phyloP scores from a whole-genome alignment of 1,140 invertebrate species.

The Nephila pilipes region DNA sequence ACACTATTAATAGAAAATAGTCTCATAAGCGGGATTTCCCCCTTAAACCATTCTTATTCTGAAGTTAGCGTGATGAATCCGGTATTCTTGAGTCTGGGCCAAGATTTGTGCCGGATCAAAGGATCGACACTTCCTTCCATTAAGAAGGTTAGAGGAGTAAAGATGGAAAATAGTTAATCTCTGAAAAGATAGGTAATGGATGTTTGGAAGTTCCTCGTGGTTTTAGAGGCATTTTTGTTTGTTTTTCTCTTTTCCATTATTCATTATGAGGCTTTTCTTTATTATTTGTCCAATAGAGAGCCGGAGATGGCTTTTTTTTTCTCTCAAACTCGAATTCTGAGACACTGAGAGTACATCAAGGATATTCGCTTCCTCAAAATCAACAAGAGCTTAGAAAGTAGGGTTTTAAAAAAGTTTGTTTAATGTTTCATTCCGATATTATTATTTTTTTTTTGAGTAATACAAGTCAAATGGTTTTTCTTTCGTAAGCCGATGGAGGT shows the following conservation, averaged over 20 bases:
- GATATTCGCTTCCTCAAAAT: too few species aligned
- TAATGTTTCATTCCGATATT: too few species aligned
- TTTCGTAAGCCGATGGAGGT: too few species aligned
- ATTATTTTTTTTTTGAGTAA: too few species aligned
- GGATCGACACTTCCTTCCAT: constrained; percentile 75
- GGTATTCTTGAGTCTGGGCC: constrained; percentile 70
- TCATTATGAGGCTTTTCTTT: constrained; percentile 53
- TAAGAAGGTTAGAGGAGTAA: constrained; percentile 74
- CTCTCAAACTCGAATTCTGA: not conserved
- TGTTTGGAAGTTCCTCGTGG: constrained; percentile 63
- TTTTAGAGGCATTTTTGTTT: constrained; percentile 42
- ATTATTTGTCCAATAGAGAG: constrained; percentile 27
- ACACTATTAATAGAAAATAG: not conserved
- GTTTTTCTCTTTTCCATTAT: constrained; percentile 34
- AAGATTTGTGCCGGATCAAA: constrained; percentile 73
- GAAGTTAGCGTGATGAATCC: constrained; percentile 3
- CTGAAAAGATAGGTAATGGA: constrained; percentile 75
- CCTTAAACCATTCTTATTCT: constrained; percentile 58
- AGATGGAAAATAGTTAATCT: constrained; percentile 76
- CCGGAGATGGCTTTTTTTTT: not conserved
- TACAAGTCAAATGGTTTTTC: too few species aligned
- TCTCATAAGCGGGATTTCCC: not conserved
- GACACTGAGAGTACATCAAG: not conserved
- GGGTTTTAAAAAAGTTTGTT: too few species aligned
- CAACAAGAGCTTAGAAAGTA: too few species aligned